Conservation (phyloP, 2,797 vertebrate genomes). For the Setipinna tenuifilis region DNA sequence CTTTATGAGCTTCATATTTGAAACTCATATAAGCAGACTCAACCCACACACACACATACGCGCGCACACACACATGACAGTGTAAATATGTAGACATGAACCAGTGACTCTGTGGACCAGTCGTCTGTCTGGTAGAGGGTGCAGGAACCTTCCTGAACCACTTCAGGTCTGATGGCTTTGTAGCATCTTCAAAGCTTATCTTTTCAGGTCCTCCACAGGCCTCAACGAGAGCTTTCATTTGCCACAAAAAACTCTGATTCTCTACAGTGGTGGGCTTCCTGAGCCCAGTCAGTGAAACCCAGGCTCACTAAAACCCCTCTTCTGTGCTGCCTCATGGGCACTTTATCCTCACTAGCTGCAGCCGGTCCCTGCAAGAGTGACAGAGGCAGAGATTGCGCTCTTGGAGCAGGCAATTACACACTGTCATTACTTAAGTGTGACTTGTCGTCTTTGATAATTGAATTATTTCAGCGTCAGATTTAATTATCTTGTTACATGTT, state of each 20-base stretch:
- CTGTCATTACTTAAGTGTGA: slow-evolving; percentile 40
- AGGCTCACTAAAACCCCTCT: background rate
- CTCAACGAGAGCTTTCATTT: background rate
- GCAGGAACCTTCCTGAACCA: background rate
- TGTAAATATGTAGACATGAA: slow-evolving; percentile 6
- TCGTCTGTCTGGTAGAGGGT: background rate
- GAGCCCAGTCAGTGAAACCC: background rate
- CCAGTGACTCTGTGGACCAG: too few relatives aligned
- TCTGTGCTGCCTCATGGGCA: background rate
- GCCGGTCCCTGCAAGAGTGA: background rate
- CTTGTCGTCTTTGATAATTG: slow-evolving; percentile 41
- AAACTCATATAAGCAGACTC: background rate
- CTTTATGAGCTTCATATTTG: slow-evolving; percentile 4
- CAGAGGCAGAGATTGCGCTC: slow-evolving; percentile 36
- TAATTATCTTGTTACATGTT: slow-evolving; percentile 43
- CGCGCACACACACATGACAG: background rate
- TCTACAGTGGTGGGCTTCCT: background rate
- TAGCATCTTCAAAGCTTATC: background rate
- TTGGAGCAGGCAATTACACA: slow-evolving; percentile 44
- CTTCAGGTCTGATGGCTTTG: background rate
- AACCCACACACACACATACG: background rate
- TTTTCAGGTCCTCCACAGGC: background rate
- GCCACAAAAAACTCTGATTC: background rate
- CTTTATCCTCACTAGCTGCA: background rate
- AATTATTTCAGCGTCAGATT: slow-evolving; percentile 39